Conservation (phyloP, 2,888 invertebrate genomes). For the Blastobasis adustella region DNA sequence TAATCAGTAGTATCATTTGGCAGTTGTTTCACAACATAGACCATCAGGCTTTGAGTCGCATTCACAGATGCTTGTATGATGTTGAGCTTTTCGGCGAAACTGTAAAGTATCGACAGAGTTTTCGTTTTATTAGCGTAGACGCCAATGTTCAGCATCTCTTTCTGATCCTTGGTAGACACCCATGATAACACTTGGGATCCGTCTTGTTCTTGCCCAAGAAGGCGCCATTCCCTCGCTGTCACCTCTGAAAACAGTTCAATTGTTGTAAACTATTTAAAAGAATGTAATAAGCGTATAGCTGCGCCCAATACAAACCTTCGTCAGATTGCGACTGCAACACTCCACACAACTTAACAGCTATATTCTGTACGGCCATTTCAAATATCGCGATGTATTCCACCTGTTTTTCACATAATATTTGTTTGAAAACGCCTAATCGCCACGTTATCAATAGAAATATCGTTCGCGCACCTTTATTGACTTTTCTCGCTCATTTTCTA, state of each 20-base stretch:
- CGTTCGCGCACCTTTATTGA: constrained; percentile 41
- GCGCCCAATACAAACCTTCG: constrained; percentile 47
- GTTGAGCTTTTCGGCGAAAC: constrained; percentile 77
- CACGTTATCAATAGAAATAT: constrained; percentile 39
- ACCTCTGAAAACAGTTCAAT: constrained; percentile 52
- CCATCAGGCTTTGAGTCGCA: constrained; percentile 77
- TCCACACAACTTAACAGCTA: constrained; percentile 75
- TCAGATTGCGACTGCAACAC: constrained; percentile 63
- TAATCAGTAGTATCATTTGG: constrained; percentile 35
- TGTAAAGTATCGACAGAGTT: constrained; percentile 74
- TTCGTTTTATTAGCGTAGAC: constrained; percentile 77
- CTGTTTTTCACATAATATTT: constrained; percentile 28
- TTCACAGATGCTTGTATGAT: constrained; percentile 88
- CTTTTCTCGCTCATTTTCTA: constrained; percentile 59
- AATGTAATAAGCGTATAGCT: no score
- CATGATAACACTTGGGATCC: constrained; percentile 83
- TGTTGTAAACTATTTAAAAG: no score
- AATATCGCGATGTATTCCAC: constrained; percentile 24
- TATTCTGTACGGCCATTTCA: constrained; percentile 64
- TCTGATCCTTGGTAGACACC: constrained; percentile 51
- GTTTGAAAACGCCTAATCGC: constrained; percentile 23
- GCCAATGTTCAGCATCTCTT: constrained; percentile 68
- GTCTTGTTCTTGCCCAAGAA: constrained; percentile 87
- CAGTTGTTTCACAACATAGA: constrained; percentile 78
- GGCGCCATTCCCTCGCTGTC: constrained; percentile 84